Evolutionary conservation across 2,113 vertebrate species (phyloP).

Genomic region (Gallinago undulata): DNA sequence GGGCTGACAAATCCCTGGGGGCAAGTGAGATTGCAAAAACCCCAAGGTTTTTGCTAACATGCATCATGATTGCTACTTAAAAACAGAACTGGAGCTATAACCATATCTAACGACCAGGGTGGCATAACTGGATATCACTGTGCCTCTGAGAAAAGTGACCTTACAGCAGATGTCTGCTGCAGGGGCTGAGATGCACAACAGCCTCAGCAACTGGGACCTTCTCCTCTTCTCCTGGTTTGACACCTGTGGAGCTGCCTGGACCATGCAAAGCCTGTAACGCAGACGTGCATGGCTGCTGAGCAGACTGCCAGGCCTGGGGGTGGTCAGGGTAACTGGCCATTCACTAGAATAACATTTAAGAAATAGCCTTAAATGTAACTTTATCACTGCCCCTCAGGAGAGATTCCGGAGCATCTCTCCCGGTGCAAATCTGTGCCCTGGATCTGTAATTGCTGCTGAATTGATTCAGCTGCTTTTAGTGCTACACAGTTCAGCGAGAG

Average conservation of each 20-base stretch:
- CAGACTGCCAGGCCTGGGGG: neutral
- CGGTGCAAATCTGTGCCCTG: neutral
- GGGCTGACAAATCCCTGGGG: neutral
- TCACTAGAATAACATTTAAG: neutral
- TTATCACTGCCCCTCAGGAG: neutral
- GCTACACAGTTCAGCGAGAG: neutral
- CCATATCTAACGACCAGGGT: neutral
- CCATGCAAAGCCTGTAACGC: neutral
- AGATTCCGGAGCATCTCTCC: neutral
- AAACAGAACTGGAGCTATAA: neutral
- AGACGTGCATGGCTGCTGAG: neutral
- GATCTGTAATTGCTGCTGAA: neutral
- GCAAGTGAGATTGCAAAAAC: neutral
- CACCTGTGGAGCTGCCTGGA: neutral
- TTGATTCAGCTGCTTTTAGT: neutral
- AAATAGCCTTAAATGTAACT: neutral
- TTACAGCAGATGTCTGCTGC: neutral
- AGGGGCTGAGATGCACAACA: neutral
- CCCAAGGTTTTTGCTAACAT: neutral
- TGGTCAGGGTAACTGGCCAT: neutral
- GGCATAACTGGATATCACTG: neutral
- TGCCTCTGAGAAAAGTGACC: neutral
- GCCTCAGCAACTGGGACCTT: neutral
- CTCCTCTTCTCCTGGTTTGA: no score
- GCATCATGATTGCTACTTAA: neutral